Percentiles rank a stretch among this genome's conserved stretches.
These are phyloP conservation scores for Spilosoma lubricipeda DNA, from an alignment of 2,888 invertebrate species.

Conservation along the genomic window DNA sequence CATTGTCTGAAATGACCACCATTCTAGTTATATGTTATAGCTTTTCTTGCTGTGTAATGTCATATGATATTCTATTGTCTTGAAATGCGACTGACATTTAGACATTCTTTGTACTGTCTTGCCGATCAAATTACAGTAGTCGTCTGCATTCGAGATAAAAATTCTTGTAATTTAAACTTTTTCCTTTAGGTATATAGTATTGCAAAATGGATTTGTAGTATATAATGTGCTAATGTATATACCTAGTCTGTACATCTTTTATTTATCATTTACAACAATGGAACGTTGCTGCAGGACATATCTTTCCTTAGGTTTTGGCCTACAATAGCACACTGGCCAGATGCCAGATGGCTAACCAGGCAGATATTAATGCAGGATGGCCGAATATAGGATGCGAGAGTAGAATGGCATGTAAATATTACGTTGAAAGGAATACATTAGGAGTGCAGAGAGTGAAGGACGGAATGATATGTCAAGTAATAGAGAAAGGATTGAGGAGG, in stretches of 20 bases:
- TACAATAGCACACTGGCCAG: too few species aligned
- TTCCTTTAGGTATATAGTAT: neutral
- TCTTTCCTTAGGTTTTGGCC: too few species aligned
- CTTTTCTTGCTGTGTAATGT: neutral
- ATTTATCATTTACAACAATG: too few species aligned
- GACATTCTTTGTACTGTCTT: neutral
- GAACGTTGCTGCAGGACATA: too few species aligned
- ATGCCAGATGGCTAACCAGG: too few species aligned
- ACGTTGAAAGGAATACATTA: too few species aligned
- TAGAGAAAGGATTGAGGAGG: too few species aligned
- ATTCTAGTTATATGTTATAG: neutral
- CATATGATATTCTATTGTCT: neutral
- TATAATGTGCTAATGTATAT: neutral
- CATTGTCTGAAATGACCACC: neutral
- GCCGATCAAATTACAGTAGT: neutral
- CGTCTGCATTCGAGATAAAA: neutral
- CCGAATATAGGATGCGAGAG: too few species aligned
- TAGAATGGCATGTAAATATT: too few species aligned
- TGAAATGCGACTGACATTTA: neutral
- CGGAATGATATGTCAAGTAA: too few species aligned
- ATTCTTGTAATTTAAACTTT: neutral
- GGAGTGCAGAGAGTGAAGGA: too few species aligned
- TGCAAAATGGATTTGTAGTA: neutral
- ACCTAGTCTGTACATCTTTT: neutral
- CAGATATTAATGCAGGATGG: too few species aligned